These are phyloP conservation scores for Galago senegalensis DNA, from an alignment of 2,797 vertebrate genomes.

Conservation along the genomic window DNA sequence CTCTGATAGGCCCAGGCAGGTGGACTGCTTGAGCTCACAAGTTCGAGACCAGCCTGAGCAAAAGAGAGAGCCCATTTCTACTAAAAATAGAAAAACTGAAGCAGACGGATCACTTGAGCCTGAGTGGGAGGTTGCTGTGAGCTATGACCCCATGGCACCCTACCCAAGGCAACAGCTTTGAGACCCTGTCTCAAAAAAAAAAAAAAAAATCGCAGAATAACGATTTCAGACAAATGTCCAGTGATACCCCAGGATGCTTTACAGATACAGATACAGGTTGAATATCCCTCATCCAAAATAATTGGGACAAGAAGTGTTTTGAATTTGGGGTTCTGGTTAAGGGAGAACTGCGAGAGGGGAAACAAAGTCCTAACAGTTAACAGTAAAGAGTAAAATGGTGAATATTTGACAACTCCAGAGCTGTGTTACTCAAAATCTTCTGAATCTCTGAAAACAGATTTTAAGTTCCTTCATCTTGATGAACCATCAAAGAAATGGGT, in stretches of 20 bases:
- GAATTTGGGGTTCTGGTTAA: not conserved
- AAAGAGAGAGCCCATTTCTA: no score
- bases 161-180: no score
- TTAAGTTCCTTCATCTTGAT: not conserved
- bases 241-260: not conserved
- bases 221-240: not conserved
- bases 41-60: no score
- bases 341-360: not conserved
- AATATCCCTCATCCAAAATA: not conserved
- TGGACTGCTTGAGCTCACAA: no score
- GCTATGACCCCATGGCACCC: no score
- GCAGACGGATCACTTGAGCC: no score
- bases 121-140: no score
- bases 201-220: slow-evolving; percentile 31
- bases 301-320: no score
- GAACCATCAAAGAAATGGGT: not conserved
- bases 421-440: not conserved
- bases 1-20: no score
- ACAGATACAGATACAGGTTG: not conserved
- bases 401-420: not conserved
- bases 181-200: not conserved
- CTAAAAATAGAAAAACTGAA: no score
- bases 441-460: not conserved
- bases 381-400: not conserved
- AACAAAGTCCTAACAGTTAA: not conserved